Percentiles rank a stretch among this genome's conserved stretches.
Conservation (phyloP, 2,888 invertebrate genomes). For the Lamproptera curius region DNA sequence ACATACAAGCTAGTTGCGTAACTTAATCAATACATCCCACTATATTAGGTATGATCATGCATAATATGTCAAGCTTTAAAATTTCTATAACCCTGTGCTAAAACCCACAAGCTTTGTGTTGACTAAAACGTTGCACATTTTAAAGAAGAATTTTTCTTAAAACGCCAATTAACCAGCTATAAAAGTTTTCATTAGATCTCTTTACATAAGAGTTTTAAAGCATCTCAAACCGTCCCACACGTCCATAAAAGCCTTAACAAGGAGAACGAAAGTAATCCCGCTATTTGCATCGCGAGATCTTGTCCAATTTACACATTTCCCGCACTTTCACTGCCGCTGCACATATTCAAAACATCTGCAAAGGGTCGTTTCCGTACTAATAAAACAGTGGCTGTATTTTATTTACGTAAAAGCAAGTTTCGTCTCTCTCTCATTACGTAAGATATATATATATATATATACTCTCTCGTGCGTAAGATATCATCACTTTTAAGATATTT, state of each 20-base stretch:
- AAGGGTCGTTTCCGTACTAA: too few species aligned
- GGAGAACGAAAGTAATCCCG: slow-evolving; percentile 20
- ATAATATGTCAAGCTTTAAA: too few species aligned
- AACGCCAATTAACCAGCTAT: neutral
- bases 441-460: neutral
- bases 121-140: too few species aligned
- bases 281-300: slow-evolving; percentile 3
- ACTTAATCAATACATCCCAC: too few species aligned
- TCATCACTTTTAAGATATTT: too few species aligned
- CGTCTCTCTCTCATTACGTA: neutral
- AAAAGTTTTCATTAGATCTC: neutral
- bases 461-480: too few species aligned
- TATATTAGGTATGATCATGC: too few species aligned
- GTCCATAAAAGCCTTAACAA: neutral
- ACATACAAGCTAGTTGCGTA: too few species aligned
- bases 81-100: too few species aligned
- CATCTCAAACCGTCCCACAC: neutral
- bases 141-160: too few species aligned
- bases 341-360: neutral
- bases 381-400: neutral
- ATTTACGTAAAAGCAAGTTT: neutral
- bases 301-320: slow-evolving; percentile 28
- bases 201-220: neutral
- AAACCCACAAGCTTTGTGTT: too few species aligned
- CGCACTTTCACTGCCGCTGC: slow-evolving; percentile 39